phyloP scores from a whole-genome alignment of 2,113 vertebrate species.

The Leptobrachium ailaonicum region DNA sequence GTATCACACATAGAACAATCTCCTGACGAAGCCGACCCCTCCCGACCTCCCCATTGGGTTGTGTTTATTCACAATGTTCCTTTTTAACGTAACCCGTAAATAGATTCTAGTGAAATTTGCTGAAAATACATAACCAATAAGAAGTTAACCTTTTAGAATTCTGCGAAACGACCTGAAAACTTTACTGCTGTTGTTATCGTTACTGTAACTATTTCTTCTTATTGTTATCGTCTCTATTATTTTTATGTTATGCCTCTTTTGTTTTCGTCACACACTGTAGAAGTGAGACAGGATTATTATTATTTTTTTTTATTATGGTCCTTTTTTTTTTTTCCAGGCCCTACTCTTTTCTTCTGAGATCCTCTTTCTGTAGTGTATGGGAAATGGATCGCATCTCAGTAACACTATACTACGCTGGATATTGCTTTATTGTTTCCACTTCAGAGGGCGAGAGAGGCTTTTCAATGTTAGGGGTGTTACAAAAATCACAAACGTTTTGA shows the following conservation, averaged over 20 bases:
- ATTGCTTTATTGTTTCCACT: conserved; percentile 16
- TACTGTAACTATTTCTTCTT: no score
- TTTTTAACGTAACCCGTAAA: no score
- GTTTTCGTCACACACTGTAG: no score
- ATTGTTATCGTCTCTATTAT: neutral
- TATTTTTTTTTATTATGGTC: no score
- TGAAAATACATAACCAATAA: no score
- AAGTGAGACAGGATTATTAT: no score
- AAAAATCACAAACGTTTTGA: neutral
- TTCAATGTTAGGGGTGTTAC: neutral
- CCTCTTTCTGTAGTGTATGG: neutral
- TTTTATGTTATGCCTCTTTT: neutral
- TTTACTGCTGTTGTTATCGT: no score
- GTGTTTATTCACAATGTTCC: neutral
- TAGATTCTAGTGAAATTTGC: no score
- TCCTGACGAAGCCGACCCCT: conserved; percentile 5
- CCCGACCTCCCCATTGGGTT: neutral
- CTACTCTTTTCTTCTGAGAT: neutral
- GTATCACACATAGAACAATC: neutral
- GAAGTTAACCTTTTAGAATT: no score
- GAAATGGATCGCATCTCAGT: neutral
- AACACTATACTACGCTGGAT: neutral
- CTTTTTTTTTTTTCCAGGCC: conserved; percentile 14
- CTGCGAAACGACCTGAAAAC: no score
- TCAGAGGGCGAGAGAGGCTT: neutral